phyloP scores from a whole-genome alignment of 2,113 vertebrate species.

The Urocolius indicus region DNA sequence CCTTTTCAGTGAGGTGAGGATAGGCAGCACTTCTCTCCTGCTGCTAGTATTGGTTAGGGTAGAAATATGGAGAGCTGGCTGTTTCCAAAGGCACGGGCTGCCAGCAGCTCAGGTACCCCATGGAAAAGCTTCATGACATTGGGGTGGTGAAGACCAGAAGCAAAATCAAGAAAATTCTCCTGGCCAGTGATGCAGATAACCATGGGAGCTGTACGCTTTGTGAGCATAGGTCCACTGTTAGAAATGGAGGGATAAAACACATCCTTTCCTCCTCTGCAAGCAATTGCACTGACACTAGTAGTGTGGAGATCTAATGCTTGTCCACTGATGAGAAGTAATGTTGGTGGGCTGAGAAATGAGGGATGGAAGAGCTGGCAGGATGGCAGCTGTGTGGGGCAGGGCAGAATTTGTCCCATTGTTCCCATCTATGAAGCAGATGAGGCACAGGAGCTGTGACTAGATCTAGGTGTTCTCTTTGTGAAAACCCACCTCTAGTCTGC shows the following conservation, averaged over 20 bases:
- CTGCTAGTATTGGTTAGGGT: accelerated
- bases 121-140: neutral
- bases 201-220: too few relatives aligned
- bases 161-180: neutral
- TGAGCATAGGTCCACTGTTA: neutral
- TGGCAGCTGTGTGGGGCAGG: neutral
- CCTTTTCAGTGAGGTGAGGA: neutral
- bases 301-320: neutral
- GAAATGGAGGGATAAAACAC: neutral
- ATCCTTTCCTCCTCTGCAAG: neutral
- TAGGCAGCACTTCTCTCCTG: neutral
- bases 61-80: too few relatives aligned
- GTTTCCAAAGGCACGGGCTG: neutral
- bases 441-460: neutral
- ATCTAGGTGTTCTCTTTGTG: neutral
- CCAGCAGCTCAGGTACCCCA: neutral
- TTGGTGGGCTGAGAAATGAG: neutral
- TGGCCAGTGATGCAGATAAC: neutral
- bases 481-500: neutral
- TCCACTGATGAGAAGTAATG: neutral
- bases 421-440: neutral
- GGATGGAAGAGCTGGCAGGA: neutral
- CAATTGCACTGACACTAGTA: neutral
- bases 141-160: neutral
- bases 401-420: neutral